Evolutionary conservation across 1,140 invertebrate genomes (phyloP), one percentile per base, ranked within the genome.

Genomic region (Caerostris extrusa): DNA sequence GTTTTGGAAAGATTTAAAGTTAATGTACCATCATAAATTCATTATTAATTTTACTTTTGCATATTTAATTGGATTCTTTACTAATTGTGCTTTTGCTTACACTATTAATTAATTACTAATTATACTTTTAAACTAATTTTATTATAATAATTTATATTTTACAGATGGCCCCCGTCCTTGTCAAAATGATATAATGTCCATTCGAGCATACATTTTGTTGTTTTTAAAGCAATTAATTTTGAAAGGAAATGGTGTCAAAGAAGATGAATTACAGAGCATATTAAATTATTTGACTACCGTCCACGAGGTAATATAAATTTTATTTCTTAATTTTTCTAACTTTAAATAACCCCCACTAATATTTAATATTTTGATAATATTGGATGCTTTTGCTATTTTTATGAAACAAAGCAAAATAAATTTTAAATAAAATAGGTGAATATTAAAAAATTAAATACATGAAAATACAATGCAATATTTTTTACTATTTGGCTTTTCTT

Each of bases 191-290:
- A 98, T 99, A 93, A 96, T 99, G 69, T 98, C 98, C 94, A 98
- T 99, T 96, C 97, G 99, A 94, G 98, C 98, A 77, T 99, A 99
- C 96, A 99, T 99, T 96, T 96, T 99, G 94, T 97, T 99, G 94
- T 99, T 99, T 96, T 96, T 99, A 82, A 99, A 99, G 96, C 98
- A 99, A 96, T 96, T 99, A 19, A 99, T 99, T 94, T 98, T 99
- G 97, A 98, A 99, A 95, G 98, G 98, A 61, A 98, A 98, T 95
- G 99, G 99, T 12, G 98, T 99, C 57, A 99, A 99, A 96, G 99
- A 99, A 95, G 99, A 99, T 96, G 99, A 99, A 96, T 97, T 99
- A 53, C 99, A 99, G 96, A 99, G 98, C 94, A 98, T 99, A 95
- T 97, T 99, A 7, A 99, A 99, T 96, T 99, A 99, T 96, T 96